Conservation (phyloP, 2,113 vertebrate species). For the Pituophis catenifer region DNA sequence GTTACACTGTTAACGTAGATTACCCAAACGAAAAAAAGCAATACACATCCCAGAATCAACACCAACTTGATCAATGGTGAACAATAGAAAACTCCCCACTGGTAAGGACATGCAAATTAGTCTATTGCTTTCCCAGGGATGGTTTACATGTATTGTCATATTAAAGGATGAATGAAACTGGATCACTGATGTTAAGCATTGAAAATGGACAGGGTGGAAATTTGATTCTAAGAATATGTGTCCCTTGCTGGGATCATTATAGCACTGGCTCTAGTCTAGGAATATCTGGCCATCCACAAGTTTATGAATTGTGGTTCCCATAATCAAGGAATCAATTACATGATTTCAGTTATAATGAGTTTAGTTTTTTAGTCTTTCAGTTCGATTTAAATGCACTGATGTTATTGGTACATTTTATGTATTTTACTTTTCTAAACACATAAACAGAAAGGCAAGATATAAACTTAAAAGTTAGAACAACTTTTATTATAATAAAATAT, state of each 20-base stretch:
- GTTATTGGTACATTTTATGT: neutral
- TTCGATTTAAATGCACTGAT: neutral
- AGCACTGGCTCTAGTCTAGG: neutral
- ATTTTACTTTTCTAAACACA: neutral
- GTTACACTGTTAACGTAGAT: neutral
- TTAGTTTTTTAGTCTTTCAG: neutral
- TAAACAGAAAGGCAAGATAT: neutral
- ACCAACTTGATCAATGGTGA: neutral
- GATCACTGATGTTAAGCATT: neutral
- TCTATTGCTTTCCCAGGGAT: neutral
- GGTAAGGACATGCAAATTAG: neutral
- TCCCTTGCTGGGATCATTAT: neutral
- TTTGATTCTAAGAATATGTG: neutral
- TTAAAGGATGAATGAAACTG: neutral
- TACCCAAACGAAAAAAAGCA: neutral
- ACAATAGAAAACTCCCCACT: neutral
- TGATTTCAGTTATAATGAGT: neutral
- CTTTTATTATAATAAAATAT: neutral
- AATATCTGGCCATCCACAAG: neutral
- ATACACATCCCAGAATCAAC: neutral
- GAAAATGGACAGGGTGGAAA: neutral
- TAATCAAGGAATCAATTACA: neutral
- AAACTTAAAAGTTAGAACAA: neutral
- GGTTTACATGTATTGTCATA: neutral
- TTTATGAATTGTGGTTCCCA: neutral